phyloP scores from a whole-genome alignment of 2,888 invertebrate species.

The Dasysyrphus tricinctus region DNA sequence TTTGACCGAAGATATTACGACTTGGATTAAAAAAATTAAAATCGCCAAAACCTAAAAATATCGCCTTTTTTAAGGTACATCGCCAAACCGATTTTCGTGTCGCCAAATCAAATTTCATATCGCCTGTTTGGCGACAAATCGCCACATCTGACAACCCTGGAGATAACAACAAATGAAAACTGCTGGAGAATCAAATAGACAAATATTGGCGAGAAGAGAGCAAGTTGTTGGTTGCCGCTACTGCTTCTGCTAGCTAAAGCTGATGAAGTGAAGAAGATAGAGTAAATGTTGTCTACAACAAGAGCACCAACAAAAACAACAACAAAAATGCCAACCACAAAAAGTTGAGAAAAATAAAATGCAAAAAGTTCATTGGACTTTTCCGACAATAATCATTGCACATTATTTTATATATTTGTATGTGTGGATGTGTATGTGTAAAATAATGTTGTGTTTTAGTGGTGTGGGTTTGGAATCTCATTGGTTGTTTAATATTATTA shows the following conservation, averaged over 20 bases:
- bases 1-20: no score
- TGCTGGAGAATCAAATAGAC: conserved; percentile 30
- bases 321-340: neutral
- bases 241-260: neutral
- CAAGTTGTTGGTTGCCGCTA: neutral
- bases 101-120: no score
- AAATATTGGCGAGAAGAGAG: conserved; percentile 19
- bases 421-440: conserved; percentile 16
- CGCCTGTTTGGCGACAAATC: no score
- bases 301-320: neutral
- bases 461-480: conserved; percentile 30
- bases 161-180: conserved; percentile 48
- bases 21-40: no score
- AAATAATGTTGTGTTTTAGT: neutral
- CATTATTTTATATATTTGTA: conserved; percentile 32
- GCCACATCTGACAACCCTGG: no score
- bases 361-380: conserved; percentile 75
- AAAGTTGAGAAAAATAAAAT: conserved; percentile 50
- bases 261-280: neutral
- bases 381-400: conserved; percentile 64
- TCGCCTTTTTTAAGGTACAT: no score
- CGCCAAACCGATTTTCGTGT: no score
- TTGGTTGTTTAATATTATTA: conserved; percentile 40
- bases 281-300: conserved; percentile 24
- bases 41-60: no score